Percentiles rank a stretch among this genome's conserved stretches.
Conservation (phyloP, 2,797 vertebrate species). For the Hypotaenidia okinawae region DNA sequence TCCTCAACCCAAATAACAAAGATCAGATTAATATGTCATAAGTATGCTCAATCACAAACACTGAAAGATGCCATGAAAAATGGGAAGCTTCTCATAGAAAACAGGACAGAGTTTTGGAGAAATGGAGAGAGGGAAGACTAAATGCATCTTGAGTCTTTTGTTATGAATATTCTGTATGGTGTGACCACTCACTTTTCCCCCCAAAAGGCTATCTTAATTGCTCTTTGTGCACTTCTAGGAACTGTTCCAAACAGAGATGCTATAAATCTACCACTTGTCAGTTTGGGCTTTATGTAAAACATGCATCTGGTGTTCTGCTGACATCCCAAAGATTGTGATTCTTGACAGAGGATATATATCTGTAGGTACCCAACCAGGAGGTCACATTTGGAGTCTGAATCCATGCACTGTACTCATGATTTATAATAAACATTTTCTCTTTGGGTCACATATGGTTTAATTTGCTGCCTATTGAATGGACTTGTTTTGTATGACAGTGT, state of each 20-base stretch:
- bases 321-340: background rate
- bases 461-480: background rate
- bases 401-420: slow-evolving; percentile 2
- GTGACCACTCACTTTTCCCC: background rate
- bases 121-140: background rate
- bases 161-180: background rate
- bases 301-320: background rate
- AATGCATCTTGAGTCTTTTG: background rate
- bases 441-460: slow-evolving; percentile 17
- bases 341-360: background rate
- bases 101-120: background rate
- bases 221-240: background rate
- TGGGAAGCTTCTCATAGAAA: background rate
- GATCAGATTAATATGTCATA: background rate
- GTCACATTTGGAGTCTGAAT: background rate
- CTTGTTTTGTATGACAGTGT: background rate
- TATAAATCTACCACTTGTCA: background rate
- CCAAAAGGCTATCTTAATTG: background rate
- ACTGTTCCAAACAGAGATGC: background rate
- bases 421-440: slow-evolving; percentile 26
- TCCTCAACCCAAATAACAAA: background rate
- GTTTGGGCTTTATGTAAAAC: background rate
- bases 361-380: background rate
- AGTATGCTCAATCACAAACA: background rate
- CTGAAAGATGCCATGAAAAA: background rate